Percentiles rank a stretch among this genome's conserved stretches.
Evolutionary conservation across 2,888 invertebrate species (phyloP).

Genomic region (Cerastoderma edule): DNA sequence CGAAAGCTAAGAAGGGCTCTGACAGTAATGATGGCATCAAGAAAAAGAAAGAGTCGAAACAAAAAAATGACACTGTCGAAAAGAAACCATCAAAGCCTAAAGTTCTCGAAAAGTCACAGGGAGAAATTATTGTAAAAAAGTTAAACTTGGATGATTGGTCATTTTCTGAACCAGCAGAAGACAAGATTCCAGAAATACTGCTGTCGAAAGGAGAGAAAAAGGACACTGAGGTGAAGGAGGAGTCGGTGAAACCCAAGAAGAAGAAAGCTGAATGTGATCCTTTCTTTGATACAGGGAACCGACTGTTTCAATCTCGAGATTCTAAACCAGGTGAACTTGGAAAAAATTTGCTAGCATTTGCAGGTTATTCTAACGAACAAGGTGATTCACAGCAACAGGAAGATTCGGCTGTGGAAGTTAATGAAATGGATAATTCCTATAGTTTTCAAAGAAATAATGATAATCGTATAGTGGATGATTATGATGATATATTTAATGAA

Average conservation of each 20-base stretch:
- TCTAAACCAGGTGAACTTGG: constrained; percentile 19
- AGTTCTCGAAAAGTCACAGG: constrained; percentile 38
- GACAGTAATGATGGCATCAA: too few relatives aligned
- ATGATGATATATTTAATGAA: constrained; percentile 10
- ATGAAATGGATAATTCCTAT: constrained; percentile 22
- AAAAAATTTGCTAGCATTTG: constrained; percentile 15
- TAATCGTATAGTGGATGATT: background rate
- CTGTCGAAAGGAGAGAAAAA: background rate
- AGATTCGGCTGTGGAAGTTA: constrained; percentile 14
- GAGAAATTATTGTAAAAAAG: constrained; percentile 69
- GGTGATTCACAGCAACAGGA: constrained; percentile 7
- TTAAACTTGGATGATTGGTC: constrained; percentile 54
- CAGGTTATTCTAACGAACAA: constrained; percentile 27
- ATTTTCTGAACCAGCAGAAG: constrained; percentile 32
- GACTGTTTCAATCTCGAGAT: constrained; percentile 16
- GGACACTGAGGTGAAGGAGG: background rate
- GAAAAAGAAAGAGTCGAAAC: constrained; percentile 1
- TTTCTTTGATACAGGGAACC: constrained; percentile 52
- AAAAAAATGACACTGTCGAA: too few relatives aligned
- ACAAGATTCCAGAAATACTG: constrained; percentile 18
- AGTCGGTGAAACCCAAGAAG: constrained; percentile 30
- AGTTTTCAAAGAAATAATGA: background rate
- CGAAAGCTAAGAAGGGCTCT: too few relatives aligned
- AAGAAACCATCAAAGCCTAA: constrained; percentile 3
- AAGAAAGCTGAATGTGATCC: constrained; percentile 53